Conservation (phyloP, 2,888 invertebrate genomes). For the Coelopa pilipes region DNA sequence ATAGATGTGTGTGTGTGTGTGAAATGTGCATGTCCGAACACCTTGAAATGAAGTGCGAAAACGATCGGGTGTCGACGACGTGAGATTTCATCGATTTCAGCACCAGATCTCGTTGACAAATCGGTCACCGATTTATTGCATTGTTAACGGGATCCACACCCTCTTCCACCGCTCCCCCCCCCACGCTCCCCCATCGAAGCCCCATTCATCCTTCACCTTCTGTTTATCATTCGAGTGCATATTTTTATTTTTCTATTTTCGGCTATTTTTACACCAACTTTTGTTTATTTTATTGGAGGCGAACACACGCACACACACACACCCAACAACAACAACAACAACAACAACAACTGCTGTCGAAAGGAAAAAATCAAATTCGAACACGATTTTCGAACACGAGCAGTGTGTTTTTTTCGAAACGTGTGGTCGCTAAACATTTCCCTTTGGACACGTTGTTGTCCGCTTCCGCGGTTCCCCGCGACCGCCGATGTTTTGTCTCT, state of each 20-base stretch:
- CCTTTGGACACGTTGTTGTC: not conserved
- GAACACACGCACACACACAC: not conserved
- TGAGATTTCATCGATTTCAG: not conserved
- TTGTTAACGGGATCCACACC: not conserved
- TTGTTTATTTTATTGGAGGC: slow-evolving; percentile 11
- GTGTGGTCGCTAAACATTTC: slow-evolving; percentile 11
- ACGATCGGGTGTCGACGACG: not conserved
- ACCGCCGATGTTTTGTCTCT: not conserved
- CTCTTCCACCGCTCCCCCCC: no score
- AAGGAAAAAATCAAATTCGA: not conserved
- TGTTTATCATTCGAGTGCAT: slow-evolving; percentile 43
- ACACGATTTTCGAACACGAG: not conserved
- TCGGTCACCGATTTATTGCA: slow-evolving; percentile 23
- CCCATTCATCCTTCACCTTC: slow-evolving; percentile 43
- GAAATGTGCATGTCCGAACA: not conserved
- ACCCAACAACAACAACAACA: not conserved
- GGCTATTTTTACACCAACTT: slow-evolving; percentile 11
- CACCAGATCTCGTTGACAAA: slow-evolving; percentile 6
- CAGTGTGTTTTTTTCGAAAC: not conserved
- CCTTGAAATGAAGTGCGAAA: not conserved
- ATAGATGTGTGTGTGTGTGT: no score
- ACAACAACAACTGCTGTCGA: not conserved
- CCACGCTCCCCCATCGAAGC: not conserved
- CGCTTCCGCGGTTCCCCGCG: not conserved
- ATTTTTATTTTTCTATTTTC: slow-evolving; percentile 29